phyloP scores from a whole-genome alignment of 2,888 invertebrate species.

The Lumbricus terrestris region DNA sequence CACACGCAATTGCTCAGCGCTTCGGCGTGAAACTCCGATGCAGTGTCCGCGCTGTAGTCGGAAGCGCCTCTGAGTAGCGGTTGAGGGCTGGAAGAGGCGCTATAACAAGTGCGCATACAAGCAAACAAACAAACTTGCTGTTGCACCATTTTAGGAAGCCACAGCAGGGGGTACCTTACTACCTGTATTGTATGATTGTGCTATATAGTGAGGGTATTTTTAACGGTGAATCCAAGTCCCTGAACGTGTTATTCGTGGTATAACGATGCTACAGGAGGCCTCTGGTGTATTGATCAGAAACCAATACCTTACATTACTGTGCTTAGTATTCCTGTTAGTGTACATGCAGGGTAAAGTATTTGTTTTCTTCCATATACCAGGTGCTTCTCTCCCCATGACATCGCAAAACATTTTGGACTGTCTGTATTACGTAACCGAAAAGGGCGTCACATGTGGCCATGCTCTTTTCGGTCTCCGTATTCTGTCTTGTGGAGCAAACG shows the following conservation, averaged over 20 bases:
- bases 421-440: too few relatives aligned
- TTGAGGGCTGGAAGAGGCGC: too few relatives aligned
- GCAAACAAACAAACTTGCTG: too few relatives aligned
- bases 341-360: not conserved
- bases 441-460: too few relatives aligned
- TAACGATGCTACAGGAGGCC: not conserved
- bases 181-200: not conserved
- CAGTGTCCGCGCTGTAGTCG: too few relatives aligned
- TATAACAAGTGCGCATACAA: too few relatives aligned
- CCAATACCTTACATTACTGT: not conserved
- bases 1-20: too few relatives aligned
- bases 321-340: not conserved
- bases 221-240: not conserved
- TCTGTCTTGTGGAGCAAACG: not conserved
- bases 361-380: not conserved
- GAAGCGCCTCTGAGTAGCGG: too few relatives aligned
- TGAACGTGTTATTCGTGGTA: not conserved
- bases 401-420: not conserved
- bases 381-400: not conserved
- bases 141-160: not conserved
- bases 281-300: not conserved
- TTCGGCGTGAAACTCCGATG: too few relatives aligned
- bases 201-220: not conserved
- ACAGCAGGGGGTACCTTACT: too few relatives aligned
- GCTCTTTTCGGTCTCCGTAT: too few relatives aligned